A percentile compares a stretch with the other conserved stretches of the same genome.
Evolutionary conservation across 2,888 invertebrate species (phyloP).

Genomic region (Sinodicranocentrus sp.): DNA sequence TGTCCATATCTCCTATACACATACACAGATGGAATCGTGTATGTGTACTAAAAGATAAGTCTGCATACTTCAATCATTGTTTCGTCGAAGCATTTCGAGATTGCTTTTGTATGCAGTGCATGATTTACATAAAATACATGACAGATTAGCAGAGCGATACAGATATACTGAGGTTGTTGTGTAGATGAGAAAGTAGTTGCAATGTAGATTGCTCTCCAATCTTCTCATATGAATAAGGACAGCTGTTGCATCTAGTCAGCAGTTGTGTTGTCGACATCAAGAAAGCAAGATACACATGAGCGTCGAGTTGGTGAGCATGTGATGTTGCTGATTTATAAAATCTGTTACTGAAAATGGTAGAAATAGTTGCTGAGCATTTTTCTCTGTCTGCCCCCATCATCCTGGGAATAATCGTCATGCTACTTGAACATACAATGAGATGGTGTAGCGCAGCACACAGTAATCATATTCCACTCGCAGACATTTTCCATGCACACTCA

Average conservation of each 20-base stretch:
- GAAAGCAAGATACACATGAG: not conserved
- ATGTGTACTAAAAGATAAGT: too few relatives aligned
- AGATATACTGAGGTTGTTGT: too few relatives aligned
- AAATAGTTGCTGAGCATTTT: constrained; percentile 35
- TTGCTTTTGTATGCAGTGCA: not conserved
- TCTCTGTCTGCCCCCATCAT: constrained; percentile 18
- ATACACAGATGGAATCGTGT: too few relatives aligned
- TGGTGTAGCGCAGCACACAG: too few relatives aligned
- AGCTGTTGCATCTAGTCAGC: constrained; percentile 50
- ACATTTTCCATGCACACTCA: too few relatives aligned
- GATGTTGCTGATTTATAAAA: not conserved
- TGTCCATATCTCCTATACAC: not conserved
- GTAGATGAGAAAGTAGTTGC: not conserved
- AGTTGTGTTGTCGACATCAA: constrained; percentile 50
- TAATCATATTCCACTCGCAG: too few relatives aligned
- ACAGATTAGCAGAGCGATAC: constrained; percentile 16
- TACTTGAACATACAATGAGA: constrained; percentile 30
- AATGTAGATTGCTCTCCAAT: too few relatives aligned
- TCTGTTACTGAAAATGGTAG: constrained; percentile 45
- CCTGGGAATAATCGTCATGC: constrained; percentile 39
- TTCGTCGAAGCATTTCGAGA: too few relatives aligned
- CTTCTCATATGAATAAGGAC: constrained; percentile 14
- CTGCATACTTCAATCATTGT: too few relatives aligned
- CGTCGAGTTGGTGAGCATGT: not conserved
- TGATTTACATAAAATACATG: constrained; percentile 13